Conservation (phyloP, 2,113 vertebrate species). For the Brachionichthys hirsutus region DNA sequence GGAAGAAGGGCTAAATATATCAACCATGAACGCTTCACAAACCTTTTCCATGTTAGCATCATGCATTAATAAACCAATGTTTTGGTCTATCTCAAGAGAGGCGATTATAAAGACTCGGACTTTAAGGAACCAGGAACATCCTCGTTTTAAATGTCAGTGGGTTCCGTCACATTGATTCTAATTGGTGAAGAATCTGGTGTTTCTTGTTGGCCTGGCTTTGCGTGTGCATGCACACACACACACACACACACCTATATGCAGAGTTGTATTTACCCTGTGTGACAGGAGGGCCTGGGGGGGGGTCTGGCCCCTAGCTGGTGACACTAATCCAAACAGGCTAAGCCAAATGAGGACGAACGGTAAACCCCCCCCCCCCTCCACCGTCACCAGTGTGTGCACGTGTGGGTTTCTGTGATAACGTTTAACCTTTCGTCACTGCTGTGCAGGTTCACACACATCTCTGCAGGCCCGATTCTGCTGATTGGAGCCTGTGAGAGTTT, state of each 20-base stretch:
- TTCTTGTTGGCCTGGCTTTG: slow-evolving; percentile 49
- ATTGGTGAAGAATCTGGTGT: slow-evolving; percentile 60
- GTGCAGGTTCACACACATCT: slow-evolving; percentile 14
- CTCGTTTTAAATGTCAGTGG: slow-evolving; percentile 58
- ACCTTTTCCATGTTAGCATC: too few species aligned
- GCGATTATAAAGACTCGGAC: too few species aligned
- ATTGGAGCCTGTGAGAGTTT: slow-evolving; percentile 4
- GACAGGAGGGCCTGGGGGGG: slow-evolving; percentile 51
- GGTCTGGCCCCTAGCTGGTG: slow-evolving; percentile 62
- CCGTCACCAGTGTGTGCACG: background rate
- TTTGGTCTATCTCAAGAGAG: background rate
- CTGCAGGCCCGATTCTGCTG: background rate
- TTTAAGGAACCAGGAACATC: slow-evolving; percentile 28
- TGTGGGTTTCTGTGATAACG: slow-evolving; percentile 28
- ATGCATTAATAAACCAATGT: background rate
- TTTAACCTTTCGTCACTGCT: slow-evolving; percentile 31
- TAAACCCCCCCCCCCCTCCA: slow-evolving; percentile 34
- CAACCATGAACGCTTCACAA: too few species aligned
- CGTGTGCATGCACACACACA: background rate
- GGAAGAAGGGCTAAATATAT: too few species aligned
- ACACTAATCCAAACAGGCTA: slow-evolving; percentile 73
- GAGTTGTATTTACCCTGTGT: slow-evolving; percentile 53
- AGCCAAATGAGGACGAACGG: slow-evolving; percentile 61
- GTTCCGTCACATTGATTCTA: slow-evolving; percentile 54
- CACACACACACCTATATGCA: slow-evolving; percentile 21